Base-by-base conservation (phyloP, 1,140 invertebrate genomes). In the Probaryconus sp. region DNA sequence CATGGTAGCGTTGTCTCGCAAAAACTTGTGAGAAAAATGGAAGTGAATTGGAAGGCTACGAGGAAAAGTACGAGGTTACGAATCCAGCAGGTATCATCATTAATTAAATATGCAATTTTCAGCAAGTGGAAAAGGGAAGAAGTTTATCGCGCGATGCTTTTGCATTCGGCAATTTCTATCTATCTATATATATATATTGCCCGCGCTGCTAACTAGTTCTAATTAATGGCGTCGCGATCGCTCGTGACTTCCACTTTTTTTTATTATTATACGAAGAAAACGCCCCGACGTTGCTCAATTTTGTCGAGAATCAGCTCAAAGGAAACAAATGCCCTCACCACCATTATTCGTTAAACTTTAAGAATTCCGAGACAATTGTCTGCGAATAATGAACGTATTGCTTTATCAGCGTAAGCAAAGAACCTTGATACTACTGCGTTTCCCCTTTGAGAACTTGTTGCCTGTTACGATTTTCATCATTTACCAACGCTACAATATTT, bases 71-170 rank as follows among this genome's bases (percentile, higher is more conserved):
- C 45, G 38, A 7, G 24, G 30, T 71, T 72, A 64, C 45, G 61
- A 78, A 79, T 80, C 68, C 67, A 67, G 33, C 58, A 48, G 67
- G 55, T 64, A 63, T 78, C 75, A 63, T 78, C 75, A 77, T 81
- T 81, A 83, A 79, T 83, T 83, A 78, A 77, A 78, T 80, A 78
- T 76, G 78, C 77, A 73, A 77, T 79, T 79, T 77, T 60, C 40
- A 51, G 31, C 45, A n/a, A 31, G 26, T 33, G 28, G 37, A 13
- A 10, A 2, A 17, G 50, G 61, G 42, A 45, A 56, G 64, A 71
- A 68, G 70, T 70, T 71, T 69, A 55, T 64, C 53, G 63, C 47
- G 53, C 35, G 43, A 51, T 3, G 37, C 37, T 30, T 58, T 13
- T 18, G 18, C 50, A 11, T 50, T 14, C 43, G 53, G 45, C 20